Evolutionary conservation across 2,797 vertebrate genomes (phyloP), one percentile per base, ranked within the genome.

Genomic region (Buceros bicornis): DNA sequence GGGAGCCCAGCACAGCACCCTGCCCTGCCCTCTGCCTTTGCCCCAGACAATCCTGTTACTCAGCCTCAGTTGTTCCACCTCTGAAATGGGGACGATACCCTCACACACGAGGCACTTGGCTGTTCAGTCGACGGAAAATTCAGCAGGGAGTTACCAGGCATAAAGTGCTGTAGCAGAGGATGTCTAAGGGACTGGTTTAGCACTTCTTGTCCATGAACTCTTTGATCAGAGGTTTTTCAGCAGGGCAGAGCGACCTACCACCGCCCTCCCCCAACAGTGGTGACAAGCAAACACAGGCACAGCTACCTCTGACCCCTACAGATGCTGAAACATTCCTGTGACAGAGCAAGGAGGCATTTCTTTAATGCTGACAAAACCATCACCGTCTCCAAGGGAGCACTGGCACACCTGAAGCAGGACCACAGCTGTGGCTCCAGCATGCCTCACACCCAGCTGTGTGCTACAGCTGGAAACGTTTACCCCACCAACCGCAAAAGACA

Each of bases 401-500:
- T 12, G 40, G 56, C 64, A 83, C 40, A 70, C 0, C 73, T 11
- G 37, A n/a, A 78, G 77, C 87, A 66, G 87, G 51, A 16, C 14
- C 5, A 1, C 77, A 91, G 85, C 94, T 61, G 76, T 16, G 81
- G 33, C 71, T 83, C 81, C 25, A 4, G 33, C n/a, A 1, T 17
- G 48, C 60, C 47, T 48, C 19, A 17, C 72, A 37, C 37, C 87
- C 87, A 90, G 91, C 82, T 85, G 92, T 80, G 87, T 43, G 5
- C 3, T 6, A 11, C 95, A 95, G 93, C 93, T 90, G 92, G 62
- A 92, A 81, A 5, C 70, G 12, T 62, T 88, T 94, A 80, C 90
- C 81, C 90, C 66, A 17, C 45, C 87, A 77, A 13, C 60, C 81
- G 64, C 53, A 18, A 80, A 56, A 90, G 51, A 40, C 8, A 2